Evolutionary conservation across 2,113 vertebrate genomes (phyloP).

Genomic region (Erpornis zantholeuca): DNA sequence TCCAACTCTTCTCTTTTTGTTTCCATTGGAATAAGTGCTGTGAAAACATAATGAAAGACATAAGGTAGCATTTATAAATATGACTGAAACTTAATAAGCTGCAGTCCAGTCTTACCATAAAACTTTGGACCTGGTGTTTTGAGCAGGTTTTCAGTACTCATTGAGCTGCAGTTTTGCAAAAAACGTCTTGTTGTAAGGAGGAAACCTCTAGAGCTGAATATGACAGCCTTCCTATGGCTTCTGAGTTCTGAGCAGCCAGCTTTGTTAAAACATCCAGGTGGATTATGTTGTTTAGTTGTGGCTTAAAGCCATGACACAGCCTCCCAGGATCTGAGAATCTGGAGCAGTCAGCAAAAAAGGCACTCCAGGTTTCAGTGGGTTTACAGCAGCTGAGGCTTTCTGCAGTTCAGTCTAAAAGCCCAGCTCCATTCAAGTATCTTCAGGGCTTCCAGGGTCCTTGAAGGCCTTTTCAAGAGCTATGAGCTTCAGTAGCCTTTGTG

Average conservation of each 20-base stretch:
- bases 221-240: not conserved
- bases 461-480: not conserved
- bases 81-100: not conserved
- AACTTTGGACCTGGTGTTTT: not conserved
- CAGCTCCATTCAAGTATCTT: not conserved
- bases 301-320: not conserved
- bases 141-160: not conserved
- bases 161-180: not conserved
- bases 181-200: not conserved
- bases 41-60: not conserved
- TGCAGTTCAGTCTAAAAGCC: not conserved
- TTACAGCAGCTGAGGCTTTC: not conserved
- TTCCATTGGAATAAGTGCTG: not conserved
- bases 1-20: not conserved
- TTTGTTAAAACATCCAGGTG: not conserved
- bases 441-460: not conserved
- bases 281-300: not conserved
- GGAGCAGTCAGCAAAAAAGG: not conserved
- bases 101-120: not conserved
- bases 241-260: not conserved
- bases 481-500: not conserved
- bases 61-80: not conserved
- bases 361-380: not conserved
- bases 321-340: not conserved
- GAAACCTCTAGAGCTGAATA: not conserved